phyloP scores from a whole-genome alignment of 2,888 invertebrate genomes.

The Alviniconcha strummeri region DNA sequence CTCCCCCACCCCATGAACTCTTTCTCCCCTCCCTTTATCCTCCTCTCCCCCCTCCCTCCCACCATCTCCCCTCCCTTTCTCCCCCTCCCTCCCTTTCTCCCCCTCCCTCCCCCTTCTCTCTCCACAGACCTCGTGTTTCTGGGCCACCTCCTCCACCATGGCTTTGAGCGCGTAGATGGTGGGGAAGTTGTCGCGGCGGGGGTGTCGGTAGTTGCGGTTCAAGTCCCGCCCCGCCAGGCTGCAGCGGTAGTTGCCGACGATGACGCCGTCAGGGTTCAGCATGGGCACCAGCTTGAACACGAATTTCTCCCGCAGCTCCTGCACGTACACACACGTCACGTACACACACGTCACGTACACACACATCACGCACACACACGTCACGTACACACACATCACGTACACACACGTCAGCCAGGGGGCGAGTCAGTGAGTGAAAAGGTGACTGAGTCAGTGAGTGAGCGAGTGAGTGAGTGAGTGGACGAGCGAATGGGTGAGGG shows the following conservation, averaged over 20 bases:
- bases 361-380: not conserved
- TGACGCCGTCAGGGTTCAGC: constrained; percentile 74
- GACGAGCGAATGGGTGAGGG: not conserved
- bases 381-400: not conserved
- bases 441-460: not conserved
- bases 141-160: constrained; percentile 64
- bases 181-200: constrained; percentile 69
- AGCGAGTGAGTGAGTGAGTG: not conserved
- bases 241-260: constrained; percentile 72
- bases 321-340: not conserved
- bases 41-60: too few species aligned
- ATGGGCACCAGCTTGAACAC: constrained; percentile 73
- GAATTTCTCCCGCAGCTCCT: constrained; percentile 66
- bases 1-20: too few species aligned
- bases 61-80: too few species aligned
- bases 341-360: not conserved
- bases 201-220: constrained; percentile 72
- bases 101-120: too few species aligned
- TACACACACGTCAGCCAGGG: not conserved
- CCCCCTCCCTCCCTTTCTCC: too few species aligned
- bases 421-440: not conserved
- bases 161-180: constrained; percentile 70
- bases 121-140: constrained; percentile 58
- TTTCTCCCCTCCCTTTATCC: too few species aligned
- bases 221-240: constrained; percentile 70